Evolutionary conservation across 2,113 vertebrate species (phyloP).

Genomic region (Pygoscelis antarcticus): DNA sequence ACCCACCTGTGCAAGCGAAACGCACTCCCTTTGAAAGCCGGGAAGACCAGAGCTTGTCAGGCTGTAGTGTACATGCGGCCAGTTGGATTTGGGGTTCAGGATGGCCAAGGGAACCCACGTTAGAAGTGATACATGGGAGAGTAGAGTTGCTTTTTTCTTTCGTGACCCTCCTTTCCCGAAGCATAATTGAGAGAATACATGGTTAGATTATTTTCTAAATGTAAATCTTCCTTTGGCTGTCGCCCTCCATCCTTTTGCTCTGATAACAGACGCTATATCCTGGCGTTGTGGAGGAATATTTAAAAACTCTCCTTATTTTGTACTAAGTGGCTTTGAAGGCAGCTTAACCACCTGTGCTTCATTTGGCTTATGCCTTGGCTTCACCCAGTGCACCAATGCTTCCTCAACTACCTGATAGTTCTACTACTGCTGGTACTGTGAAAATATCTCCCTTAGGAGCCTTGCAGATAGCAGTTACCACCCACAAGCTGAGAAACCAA

Average conservation of each 20-base stretch:
- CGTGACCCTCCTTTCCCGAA: background rate
- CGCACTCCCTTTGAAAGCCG: background rate
- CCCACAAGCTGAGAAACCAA: conserved; percentile 11
- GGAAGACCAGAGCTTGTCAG: background rate
- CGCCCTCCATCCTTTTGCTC: background rate
- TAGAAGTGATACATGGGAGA: background rate
- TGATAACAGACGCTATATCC: background rate
- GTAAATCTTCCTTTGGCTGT: background rate
- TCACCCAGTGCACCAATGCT: background rate
- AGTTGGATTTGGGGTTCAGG: background rate
- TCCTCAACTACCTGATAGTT: background rate
- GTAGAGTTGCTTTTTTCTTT: background rate
- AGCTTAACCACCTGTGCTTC: background rate
- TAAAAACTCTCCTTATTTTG: background rate
- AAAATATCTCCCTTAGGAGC: background rate
- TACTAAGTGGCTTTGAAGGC: background rate
- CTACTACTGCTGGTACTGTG: background rate
- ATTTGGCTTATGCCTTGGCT: background rate
- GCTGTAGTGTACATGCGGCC: background rate
- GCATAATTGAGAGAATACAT: background rate
- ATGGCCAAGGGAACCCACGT: background rate
- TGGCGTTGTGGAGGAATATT: background rate
- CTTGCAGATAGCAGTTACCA: background rate
- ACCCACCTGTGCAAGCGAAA: background rate
- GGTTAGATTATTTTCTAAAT: background rate